Conservation (phyloP, 2,888 invertebrate genomes). For the Phragmatobia fuliginosa region DNA sequence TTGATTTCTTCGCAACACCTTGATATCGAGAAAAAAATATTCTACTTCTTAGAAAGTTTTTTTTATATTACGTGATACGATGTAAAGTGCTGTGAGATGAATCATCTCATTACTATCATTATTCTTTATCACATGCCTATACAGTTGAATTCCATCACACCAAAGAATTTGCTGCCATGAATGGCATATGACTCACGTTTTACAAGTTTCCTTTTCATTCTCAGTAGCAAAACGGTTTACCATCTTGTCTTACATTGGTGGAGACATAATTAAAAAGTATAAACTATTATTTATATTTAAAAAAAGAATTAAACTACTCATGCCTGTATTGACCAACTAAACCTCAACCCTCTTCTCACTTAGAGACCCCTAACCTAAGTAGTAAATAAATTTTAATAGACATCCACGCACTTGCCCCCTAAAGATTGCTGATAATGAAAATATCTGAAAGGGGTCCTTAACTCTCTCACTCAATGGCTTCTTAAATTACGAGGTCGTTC, state of each 20-base stretch:
- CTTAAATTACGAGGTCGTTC: no score
- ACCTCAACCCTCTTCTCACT: no score
- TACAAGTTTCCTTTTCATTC: not conserved
- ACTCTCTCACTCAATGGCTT: no score
- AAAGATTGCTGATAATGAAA: no score
- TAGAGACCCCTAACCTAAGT: no score
- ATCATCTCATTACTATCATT: slow-evolving; percentile 13
- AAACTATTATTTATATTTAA: not conserved
- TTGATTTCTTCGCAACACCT: slow-evolving; percentile 1
- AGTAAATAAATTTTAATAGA: no score
- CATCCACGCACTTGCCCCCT: no score
- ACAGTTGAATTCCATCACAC: not conserved
- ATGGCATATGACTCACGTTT: not conserved
- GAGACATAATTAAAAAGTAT: not conserved
- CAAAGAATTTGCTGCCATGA: not conserved
- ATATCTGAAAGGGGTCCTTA: no score
- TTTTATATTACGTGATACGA: slow-evolving; percentile 1
- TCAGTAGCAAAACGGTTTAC: not conserved
- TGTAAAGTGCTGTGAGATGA: not conserved
- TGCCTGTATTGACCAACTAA: no score
- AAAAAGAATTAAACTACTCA: no score
- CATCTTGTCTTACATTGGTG: not conserved
- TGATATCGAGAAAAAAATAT: not conserved
- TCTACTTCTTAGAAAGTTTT: slow-evolving; percentile 4
- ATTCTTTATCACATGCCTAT: slow-evolving; percentile 6